A percentile compares a stretch with the other conserved stretches of the same genome.
phyloP scores from a whole-genome alignment of 2,113 vertebrate genomes.

The Thermophis baileyi region DNA sequence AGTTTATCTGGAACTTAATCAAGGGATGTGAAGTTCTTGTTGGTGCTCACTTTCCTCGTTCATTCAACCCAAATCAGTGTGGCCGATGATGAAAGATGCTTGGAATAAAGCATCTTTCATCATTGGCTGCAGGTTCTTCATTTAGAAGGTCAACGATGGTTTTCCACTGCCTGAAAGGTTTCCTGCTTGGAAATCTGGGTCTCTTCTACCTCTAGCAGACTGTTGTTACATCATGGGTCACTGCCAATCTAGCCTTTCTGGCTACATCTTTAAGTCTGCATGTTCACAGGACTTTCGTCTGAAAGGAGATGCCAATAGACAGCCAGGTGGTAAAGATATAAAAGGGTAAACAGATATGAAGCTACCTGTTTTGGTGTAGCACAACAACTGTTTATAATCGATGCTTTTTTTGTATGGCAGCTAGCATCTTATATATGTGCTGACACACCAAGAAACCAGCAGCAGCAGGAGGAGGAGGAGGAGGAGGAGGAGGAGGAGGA shows the following conservation, averaged over 20 bases:
- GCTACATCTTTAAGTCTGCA: too few species aligned
- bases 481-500: not conserved
- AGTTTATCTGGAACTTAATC: too few species aligned
- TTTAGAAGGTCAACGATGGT: not conserved
- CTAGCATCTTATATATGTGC: not conserved
- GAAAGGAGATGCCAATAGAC: not conserved
- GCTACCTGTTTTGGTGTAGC: not conserved
- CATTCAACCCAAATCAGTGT: not conserved
- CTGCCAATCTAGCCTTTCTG: not conserved
- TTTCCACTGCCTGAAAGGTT: not conserved
- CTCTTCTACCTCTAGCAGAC: not conserved
- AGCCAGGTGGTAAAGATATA: not conserved
- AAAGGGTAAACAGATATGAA: not conserved
- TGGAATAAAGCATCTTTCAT: not conserved
- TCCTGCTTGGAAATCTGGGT: not conserved
- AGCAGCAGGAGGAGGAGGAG: rapidly evolving
- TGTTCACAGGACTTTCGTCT: not conserved
- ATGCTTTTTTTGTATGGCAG: not conserved
- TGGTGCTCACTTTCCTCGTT: not conserved
- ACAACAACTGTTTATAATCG: not conserved
- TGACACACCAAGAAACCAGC: not conserved
- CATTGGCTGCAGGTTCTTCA: not conserved
- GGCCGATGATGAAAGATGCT: not conserved
- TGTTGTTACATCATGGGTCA: too few species aligned
- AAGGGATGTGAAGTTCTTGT: not conserved